Percentiles rank a stretch among this genome's conserved stretches.
These are phyloP conservation scores for Zygothrica quintamaculata DNA, from an alignment of 2,888 invertebrate species.

Conservation along the genomic window DNA sequence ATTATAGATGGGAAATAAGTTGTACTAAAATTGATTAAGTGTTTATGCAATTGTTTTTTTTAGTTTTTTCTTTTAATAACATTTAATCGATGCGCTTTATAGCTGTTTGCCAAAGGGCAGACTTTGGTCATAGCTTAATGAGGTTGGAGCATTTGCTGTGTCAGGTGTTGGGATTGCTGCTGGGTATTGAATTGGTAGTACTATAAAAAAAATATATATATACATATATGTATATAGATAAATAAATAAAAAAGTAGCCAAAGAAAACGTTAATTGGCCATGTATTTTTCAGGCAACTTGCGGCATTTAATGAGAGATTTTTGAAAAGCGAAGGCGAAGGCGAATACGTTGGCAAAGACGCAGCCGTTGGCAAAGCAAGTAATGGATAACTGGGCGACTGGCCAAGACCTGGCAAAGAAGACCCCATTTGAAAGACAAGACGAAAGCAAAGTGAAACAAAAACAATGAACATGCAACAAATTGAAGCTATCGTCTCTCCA, in stretches of 20 bases:
- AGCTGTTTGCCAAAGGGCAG: conserved; percentile 43
- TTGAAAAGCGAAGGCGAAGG: conserved; percentile 48
- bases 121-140: conserved; percentile 45
- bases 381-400: conserved; percentile 20
- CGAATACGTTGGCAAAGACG: conserved; percentile 29
- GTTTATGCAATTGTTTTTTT: conserved; percentile 69
- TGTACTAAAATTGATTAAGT: conserved; percentile 65
- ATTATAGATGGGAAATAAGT: conserved; percentile 17
- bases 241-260: conserved; percentile 29
- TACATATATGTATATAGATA: no score
- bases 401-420: conserved; percentile 30
- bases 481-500: conserved; percentile 22
- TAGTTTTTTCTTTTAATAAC: no score
- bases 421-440: conserved; percentile 37
- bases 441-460: conserved; percentile 59
- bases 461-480: conserved; percentile 77
- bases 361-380: conserved; percentile 23
- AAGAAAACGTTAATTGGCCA: conserved; percentile 70
- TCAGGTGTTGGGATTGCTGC: conserved; percentile 27
- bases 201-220: no score
- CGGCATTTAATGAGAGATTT: conserved; percentile 70
- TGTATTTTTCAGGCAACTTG: conserved; percentile 66
- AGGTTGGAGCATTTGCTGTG: conserved; percentile 16
- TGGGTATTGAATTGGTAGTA: conserved; percentile 4
- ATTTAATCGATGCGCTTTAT: conserved; percentile 66